phyloP scores from a whole-genome alignment of 2,113 vertebrate species.

The Oryctolagus cuniculus region DNA sequence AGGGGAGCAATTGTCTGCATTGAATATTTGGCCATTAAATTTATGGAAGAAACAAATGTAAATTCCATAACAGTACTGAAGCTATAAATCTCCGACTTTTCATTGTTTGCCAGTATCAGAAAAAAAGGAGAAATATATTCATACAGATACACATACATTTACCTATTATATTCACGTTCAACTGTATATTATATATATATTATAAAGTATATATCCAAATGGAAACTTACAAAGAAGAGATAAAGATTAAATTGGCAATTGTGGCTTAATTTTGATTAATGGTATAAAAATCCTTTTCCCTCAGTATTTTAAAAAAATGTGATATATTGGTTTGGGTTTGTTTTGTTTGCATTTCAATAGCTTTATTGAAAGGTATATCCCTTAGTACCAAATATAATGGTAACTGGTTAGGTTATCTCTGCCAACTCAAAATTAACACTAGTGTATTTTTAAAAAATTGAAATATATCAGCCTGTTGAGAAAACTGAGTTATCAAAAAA shows the following conservation, averaged over 20 bases:
- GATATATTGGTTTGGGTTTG: neutral
- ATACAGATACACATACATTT: neutral
- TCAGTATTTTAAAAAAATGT: slow-evolving; percentile 16
- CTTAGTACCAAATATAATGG: slow-evolving; percentile 75
- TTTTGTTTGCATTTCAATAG: slow-evolving; percentile 88
- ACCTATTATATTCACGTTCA: neutral
- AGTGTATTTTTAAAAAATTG: slow-evolving; percentile 44
- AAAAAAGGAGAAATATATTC: neutral
- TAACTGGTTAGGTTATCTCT: slow-evolving; percentile 58
- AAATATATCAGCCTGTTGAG: slow-evolving; percentile 52
- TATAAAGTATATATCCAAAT: slow-evolving; percentile 17
- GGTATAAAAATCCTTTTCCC: neutral
- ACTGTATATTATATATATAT: neutral
- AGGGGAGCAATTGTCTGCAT: neutral
- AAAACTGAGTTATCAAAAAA: slow-evolving; percentile 50
- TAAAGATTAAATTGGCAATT: slow-evolving; percentile 47
- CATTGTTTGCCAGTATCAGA: neutral
- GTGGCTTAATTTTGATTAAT: slow-evolving; percentile 30
- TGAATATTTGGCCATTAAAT: neutral
- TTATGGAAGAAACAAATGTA: slow-evolving; percentile 13
- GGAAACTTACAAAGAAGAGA: neutral
- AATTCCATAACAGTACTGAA: slow-evolving; percentile 6
- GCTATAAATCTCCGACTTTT: neutral
- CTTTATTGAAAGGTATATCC: slow-evolving; percentile 95
- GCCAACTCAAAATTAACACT: slow-evolving; percentile 65